A percentile compares a stretch with the other conserved stretches of the same genome.
phyloP scores from a whole-genome alignment of 2,797 vertebrate genomes.

The Syndactyla subalaris region DNA sequence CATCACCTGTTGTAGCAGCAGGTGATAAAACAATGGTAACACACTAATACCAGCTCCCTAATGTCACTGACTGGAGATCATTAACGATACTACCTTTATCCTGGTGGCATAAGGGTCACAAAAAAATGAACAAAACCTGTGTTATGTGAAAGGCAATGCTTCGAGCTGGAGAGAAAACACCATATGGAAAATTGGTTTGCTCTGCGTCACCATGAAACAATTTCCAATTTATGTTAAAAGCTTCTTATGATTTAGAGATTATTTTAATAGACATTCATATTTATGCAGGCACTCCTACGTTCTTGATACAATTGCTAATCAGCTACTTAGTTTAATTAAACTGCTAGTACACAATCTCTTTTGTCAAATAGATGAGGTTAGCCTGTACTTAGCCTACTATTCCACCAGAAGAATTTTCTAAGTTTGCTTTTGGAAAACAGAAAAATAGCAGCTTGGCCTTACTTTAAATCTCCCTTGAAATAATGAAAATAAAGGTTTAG shows the following conservation, averaged over 20 bases:
- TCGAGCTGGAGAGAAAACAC: not conserved
- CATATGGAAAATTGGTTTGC: not conserved
- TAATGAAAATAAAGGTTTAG: not conserved
- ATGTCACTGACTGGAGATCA: not conserved
- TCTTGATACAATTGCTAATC: not conserved
- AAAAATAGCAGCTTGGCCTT: not conserved
- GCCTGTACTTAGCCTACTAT: not conserved
- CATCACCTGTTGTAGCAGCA: not conserved
- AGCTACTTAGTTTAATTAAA: not conserved
- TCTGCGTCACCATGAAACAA: not conserved
- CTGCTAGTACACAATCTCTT: not conserved
- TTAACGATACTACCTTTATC: not conserved
- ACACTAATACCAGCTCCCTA: not conserved
- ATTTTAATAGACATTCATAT: not conserved
- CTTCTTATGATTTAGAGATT: not conserved
- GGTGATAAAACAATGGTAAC: not conserved
- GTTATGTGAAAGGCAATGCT: not conserved
- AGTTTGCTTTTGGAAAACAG: not conserved
- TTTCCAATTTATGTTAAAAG: not conserved
- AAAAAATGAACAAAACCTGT: not conserved
- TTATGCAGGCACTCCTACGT: not conserved
- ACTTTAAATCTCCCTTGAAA: not conserved
- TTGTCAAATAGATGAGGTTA: not conserved
- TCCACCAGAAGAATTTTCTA: not conserved
- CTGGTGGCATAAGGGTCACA: not conserved